A percentile compares a stretch with the other conserved stretches of the same genome.
These are phyloP conservation scores for Sebastes nivosus DNA, from an alignment of 2,797 vertebrate species.

Conservation along the genomic window DNA sequence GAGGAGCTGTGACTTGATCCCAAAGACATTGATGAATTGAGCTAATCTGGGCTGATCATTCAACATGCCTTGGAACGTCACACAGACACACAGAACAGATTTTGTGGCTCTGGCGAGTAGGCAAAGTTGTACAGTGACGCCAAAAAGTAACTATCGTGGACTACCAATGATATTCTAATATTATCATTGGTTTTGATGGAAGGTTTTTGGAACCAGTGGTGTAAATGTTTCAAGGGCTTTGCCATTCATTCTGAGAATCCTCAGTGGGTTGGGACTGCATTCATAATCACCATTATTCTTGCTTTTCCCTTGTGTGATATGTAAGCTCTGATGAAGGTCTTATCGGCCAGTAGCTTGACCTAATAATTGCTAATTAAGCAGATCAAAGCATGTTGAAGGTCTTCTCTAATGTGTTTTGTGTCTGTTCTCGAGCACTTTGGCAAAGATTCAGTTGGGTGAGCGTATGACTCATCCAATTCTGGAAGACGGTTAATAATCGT, in stretches of 20 bases:
- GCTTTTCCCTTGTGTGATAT: not conserved
- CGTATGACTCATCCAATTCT: not conserved
- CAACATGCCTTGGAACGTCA: not conserved
- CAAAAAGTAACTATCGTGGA: not conserved
- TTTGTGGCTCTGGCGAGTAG: not conserved
- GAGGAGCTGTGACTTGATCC: not conserved
- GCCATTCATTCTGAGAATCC: not conserved
- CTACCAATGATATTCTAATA: not conserved
- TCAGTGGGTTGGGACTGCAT: not conserved
- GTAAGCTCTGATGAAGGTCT: not conserved
- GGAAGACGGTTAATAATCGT: not conserved
- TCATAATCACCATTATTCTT: not conserved
- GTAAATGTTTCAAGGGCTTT: not conserved
- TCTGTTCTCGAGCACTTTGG: not conserved
- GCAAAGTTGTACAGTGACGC: not conserved
- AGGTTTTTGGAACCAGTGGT: not conserved
- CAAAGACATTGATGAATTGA: not conserved
- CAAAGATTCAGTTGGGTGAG: not conserved
- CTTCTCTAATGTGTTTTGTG: not conserved
- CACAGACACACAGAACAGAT: not conserved
- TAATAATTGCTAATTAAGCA: not conserved
- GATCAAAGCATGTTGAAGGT: not conserved
- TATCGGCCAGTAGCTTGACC: not conserved
- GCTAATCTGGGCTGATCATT: not conserved
- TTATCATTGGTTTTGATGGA: not conserved